Conservation (phyloP, 2,797 vertebrate species). For the Chelmon rostratus region DNA sequence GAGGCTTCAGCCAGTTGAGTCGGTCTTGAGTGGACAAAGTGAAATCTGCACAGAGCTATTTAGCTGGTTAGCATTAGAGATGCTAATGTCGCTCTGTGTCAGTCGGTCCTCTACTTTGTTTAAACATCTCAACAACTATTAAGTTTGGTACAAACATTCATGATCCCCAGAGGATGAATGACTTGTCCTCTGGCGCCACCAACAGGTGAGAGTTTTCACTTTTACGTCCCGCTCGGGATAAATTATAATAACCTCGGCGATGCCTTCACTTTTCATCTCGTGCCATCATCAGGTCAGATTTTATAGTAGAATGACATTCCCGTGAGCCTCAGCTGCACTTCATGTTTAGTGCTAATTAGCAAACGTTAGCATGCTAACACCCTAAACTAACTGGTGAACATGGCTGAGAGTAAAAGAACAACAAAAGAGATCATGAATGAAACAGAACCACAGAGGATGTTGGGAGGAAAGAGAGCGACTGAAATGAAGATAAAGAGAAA, state of each 20-base stretch:
- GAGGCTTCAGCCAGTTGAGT: neutral
- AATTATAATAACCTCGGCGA: too few species aligned
- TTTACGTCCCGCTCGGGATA: too few species aligned
- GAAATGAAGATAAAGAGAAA: neutral
- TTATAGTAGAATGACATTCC: too few species aligned
- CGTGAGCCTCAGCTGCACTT: neutral
- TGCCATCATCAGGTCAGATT: too few species aligned
- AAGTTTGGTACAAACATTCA: too few species aligned
- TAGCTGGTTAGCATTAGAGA: too few species aligned
- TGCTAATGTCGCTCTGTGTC: neutral
- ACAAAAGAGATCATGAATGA: neutral
- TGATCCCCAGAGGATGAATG: too few species aligned
- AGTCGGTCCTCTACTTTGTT: too few species aligned
- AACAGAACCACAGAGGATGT: neutral
- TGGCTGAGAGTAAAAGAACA: neutral
- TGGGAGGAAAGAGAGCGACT: neutral
- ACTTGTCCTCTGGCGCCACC: too few species aligned
- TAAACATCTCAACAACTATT: too few species aligned
- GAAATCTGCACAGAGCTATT: neutral
- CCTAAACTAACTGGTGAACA: neutral
- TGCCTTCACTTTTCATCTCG: too few species aligned
- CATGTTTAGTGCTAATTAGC: neutral
- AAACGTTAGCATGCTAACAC: neutral
- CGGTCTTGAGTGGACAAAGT: neutral
- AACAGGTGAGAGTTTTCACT: too few species aligned